Evolutionary conservation across 2,888 invertebrate genomes (phyloP).

Genomic region (Alloplasta piceator): DNA sequence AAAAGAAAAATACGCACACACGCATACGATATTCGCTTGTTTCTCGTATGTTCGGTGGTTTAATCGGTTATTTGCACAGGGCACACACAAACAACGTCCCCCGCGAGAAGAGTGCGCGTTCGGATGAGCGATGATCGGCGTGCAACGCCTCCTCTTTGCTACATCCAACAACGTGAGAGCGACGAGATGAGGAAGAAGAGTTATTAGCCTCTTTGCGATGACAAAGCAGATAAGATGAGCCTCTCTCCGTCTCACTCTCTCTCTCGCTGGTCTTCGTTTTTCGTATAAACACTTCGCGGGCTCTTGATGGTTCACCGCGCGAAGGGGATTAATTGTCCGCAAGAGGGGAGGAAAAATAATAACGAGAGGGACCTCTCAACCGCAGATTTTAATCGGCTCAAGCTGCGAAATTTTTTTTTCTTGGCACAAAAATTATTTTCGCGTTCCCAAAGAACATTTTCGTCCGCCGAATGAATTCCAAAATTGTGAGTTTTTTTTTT

Average conservation of each 20-base stretch:
- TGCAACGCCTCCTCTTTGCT: constrained; percentile 62
- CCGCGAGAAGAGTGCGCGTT: constrained; percentile 65
- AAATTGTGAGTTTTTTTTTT: neutral
- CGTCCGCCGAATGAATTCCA: neutral
- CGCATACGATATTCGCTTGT: constrained; percentile 30
- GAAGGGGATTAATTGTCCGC: constrained; percentile 78
- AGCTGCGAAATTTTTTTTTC: constrained; percentile 10
- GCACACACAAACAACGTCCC: constrained; percentile 49
- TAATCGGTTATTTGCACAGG: constrained; percentile 75
- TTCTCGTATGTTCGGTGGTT: constrained; percentile 64
- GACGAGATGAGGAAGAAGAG: constrained; percentile 65
- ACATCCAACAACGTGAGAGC: constrained; percentile 41
- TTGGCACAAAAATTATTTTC: neutral
- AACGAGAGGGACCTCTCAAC: constrained; percentile 38
- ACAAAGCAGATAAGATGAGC: constrained; percentile 76
- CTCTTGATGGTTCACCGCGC: constrained; percentile 60
- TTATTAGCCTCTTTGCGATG: constrained; percentile 77
- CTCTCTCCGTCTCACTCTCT: constrained; percentile 32
- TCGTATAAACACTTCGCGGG: constrained; percentile 50
- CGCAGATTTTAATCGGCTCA: constrained; percentile 44
- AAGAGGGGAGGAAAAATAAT: constrained; percentile 67
- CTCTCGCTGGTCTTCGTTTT: constrained; percentile 56
- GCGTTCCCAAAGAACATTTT: neutral
- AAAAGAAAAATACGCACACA: neutral
- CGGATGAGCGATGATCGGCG: constrained; percentile 71